A percentile compares a stretch with the other conserved stretches of the same genome.
phyloP scores from a whole-genome alignment of 2,888 invertebrate genomes.

The Cephus runcator region DNA sequence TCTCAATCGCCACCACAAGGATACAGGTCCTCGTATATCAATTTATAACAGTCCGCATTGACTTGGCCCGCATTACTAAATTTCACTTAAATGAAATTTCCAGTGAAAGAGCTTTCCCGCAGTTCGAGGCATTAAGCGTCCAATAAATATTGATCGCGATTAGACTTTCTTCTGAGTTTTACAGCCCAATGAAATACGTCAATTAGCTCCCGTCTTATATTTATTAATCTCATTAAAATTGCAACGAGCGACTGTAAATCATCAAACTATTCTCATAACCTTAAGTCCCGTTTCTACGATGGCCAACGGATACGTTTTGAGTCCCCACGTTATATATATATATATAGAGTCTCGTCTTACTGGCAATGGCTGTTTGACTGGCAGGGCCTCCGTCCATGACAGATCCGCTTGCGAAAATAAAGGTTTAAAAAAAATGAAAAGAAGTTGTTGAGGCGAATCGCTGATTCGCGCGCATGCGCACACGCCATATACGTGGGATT shows the following conservation, averaged over 20 bases:
- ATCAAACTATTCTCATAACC: background rate
- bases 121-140: background rate
- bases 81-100: background rate
- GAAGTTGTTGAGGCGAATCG: background rate
- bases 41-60: background rate
- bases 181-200: background rate
- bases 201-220: background rate
- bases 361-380: conserved; percentile 43
- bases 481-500: background rate
- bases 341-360: background rate
- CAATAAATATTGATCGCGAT: background rate
- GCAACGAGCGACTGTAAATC: background rate
- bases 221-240: background rate
- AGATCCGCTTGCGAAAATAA: background rate
- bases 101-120: background rate
- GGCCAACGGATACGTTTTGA: background rate
- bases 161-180: background rate
- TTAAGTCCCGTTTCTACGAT: background rate
- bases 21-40: background rate
- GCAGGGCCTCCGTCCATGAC: conserved; percentile 46
- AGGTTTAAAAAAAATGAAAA: background rate
- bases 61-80: background rate
- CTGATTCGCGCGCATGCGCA: background rate
- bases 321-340: background rate
- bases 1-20: background rate